Evolutionary conservation across 1,140 invertebrate genomes (phyloP), one percentile per base, ranked within the genome.

Genomic region (Spodoptera litura): DNA sequence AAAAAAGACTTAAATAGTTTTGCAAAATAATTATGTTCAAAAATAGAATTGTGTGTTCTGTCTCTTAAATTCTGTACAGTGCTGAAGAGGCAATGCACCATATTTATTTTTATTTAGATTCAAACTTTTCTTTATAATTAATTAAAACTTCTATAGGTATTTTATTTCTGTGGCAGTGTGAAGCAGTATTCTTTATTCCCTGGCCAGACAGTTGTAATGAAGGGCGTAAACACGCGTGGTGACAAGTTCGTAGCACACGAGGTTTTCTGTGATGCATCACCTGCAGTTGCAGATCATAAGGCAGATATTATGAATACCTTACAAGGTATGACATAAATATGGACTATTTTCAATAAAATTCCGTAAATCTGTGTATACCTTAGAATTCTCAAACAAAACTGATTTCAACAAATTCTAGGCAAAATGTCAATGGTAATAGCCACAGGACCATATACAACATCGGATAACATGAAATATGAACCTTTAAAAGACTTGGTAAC

Each of bases 371-470:
- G 4, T 31, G 31, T 31, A 31, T 31, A 5, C 31, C 4, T 31
- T 31, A 2, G 31, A 31, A 31, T 5, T 4, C 31, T 31, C 31
- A 31, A 31, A 31, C 2, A 31, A 31, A 3, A 31, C 31, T 31
- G 31, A 31, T 31, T 71, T 76, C 55, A 59, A 53, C 11, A 44
- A 9, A 12, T 91, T 90, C 25, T 79, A 94, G 96, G 95, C 62
- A 94, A 95, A 55, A 77, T 98, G 13, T 96, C 96, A 85, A 94
- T 99, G 38, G 94, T 98, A 11, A 93, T 98, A 11, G 98, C 97
- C 11, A 96, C 96, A 31, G 98, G 98, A 9, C 98, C 98, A 0
- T 99, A 97, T 84, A 97, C 98, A 0, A 95, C 96, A 1, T 95
- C 95, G 8, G 97, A 98, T 71, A 97, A 97, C 87, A 88, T 98